Percentiles rank a stretch among this genome's conserved stretches.
Evolutionary conservation across 2,113 vertebrate genomes (phyloP).

Genomic region (Glaucomys volans): DNA sequence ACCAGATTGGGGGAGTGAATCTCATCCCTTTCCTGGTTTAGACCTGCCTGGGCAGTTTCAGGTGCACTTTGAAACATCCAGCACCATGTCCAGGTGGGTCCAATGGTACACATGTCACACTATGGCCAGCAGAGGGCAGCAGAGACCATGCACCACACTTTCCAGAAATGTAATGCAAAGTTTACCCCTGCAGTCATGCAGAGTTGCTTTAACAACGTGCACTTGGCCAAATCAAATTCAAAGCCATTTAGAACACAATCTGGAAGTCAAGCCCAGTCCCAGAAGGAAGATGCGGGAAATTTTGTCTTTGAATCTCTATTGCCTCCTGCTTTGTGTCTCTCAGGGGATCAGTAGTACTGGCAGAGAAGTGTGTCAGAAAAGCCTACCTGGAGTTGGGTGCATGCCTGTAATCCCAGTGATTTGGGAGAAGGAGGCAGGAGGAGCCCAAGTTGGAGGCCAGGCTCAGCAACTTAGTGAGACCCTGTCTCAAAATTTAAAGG

Average conservation of each 20-base stretch:
- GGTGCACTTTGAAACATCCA: neutral
- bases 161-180: fast-evolving
- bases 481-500: too few relatives aligned
- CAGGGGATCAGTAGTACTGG: neutral
- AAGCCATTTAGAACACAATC: neutral
- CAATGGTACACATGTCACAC: too few relatives aligned
- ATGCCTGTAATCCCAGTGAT: too few relatives aligned
- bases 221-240: neutral
- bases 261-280: neutral
- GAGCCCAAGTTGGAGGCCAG: too few relatives aligned
- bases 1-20: too few relatives aligned
- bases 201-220: neutral
- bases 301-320: neutral
- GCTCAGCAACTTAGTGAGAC: too few relatives aligned
- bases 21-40: neutral
- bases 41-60: neutral
- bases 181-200: too few relatives aligned
- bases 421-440: too few relatives aligned
- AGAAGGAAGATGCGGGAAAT: neutral
- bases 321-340: neutral
- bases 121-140: slow-evolving; percentile 45
- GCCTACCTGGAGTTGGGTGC: neutral
- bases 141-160: neutral
- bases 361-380: neutral
- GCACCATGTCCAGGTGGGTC: fast-evolving